Evolutionary conservation across 2,113 vertebrate species (phyloP), one percentile per base, ranked within the genome.

Genomic region (Melanocharis versteri): DNA sequence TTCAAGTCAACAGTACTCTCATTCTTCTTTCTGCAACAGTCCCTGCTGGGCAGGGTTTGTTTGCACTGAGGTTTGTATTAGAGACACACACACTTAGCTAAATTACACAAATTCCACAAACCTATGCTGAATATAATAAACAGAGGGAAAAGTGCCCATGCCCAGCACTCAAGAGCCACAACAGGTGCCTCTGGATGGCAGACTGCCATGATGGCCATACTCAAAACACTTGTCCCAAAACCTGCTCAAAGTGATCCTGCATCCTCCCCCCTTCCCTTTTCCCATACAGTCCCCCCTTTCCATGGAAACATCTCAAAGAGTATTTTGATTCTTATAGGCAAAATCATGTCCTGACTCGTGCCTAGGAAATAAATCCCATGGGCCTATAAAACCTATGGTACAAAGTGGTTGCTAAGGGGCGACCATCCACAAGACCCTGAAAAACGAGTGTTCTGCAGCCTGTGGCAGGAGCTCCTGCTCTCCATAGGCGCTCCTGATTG

Each of bases 21-120:
- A 24, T 47, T 89, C 47, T 54, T 86, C 44, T 51, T 87, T 56
- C 88, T 87, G 30, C 45, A 60, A 26, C 39, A 88, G 70, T 50
- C 71, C 51, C 56, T 64, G 24, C 22, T 45, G 57, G 73, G 65
- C 35, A 91, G 26, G 56, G 56, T 79, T 94, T 96, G 37, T 95
- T 95, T 94, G 80, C 54, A 10, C 65, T 82, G 81, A 84, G 87
- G 60, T 82, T 95, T 94, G 83, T 72, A 68, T 76, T 91, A 89
- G 73, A 94, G 92, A 87, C 60, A 92, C 48, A 44, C 16, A 78
- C 60, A 31, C 57, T 42, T 57, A 69, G 58, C 48, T 93, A 76
- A 96, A 90, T 45, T 48, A 37, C 53, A 53, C n/a, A 44, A 66
- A 71, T 87, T 92, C 64, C 40, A 57, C 72, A 87, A 86, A 51